phyloP scores from a whole-genome alignment of 2,888 invertebrate genomes.

The Eilema caniola region DNA sequence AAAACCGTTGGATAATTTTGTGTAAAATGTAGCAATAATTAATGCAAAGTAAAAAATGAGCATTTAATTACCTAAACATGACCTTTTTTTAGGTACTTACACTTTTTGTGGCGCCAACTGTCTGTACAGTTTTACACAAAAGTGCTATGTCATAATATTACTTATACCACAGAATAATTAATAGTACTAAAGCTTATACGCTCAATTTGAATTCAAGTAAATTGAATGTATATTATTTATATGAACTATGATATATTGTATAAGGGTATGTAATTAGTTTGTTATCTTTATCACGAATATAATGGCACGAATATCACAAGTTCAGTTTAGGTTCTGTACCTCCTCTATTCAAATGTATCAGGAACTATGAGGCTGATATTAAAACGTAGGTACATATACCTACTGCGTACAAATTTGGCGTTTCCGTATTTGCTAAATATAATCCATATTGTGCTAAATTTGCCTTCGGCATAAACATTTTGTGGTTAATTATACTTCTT shows the following conservation, averaged over 20 bases:
- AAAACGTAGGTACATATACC: neutral
- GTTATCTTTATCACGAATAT: neutral
- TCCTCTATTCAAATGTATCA: constrained; percentile 1
- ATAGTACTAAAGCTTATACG: too few species aligned
- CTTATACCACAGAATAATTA: too few species aligned
- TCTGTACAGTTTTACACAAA: constrained; percentile 21
- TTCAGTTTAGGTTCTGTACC: neutral
- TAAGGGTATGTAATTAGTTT: neutral
- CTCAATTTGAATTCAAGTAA: constrained; percentile 8
- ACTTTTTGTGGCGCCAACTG: constrained; percentile 17
- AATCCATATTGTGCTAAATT: constrained; percentile 4
- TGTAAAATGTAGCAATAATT: constrained; percentile 36
- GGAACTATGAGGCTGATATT: neutral
- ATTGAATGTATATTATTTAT: neutral
- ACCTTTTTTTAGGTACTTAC: constrained; percentile 22
- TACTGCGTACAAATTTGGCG: neutral
- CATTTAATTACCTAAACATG: constrained; percentile 31
- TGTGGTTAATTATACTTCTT: constrained; percentile 2
- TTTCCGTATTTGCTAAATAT: constrained; percentile 1
- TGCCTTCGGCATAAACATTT: neutral
- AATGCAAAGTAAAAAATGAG: constrained; percentile 28
- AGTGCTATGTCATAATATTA: constrained; percentile 21
- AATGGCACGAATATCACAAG: neutral
- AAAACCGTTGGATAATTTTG: constrained; percentile 34
- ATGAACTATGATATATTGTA: neutral